Evolutionary conservation across 2,113 vertebrate genomes (phyloP).

Genomic region (Ochotona princeps): DNA sequence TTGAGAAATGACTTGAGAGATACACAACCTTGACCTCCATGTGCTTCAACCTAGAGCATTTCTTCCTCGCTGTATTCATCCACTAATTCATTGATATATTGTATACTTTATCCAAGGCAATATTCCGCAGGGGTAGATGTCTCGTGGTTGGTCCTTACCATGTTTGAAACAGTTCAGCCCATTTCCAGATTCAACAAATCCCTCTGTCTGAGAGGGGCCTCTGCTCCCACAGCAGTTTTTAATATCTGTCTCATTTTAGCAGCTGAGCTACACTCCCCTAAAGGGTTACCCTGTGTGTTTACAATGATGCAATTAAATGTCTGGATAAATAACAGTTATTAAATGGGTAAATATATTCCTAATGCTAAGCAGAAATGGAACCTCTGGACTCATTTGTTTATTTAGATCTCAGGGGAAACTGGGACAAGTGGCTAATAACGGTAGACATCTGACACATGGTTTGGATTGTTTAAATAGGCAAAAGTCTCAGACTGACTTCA

Average conservation of each 20-base stretch:
- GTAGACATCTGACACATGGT: slow-evolving; percentile 18
- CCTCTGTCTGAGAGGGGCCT: background rate
- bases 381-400: slow-evolving; percentile 57
- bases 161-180: background rate
- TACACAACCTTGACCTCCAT: background rate
- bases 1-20: background rate
- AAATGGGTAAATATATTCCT: slow-evolving; percentile 69
- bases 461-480: slow-evolving; percentile 44
- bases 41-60: background rate
- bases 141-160: background rate
- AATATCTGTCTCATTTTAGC: slow-evolving; percentile 71
- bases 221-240: slow-evolving; percentile 44
- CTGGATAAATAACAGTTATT: slow-evolving; percentile 77
- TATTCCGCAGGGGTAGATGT: background rate
- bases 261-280: slow-evolving; percentile 29
- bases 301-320: slow-evolving; percentile 68
- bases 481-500: background rate
- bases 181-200: background rate
- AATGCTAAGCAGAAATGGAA: slow-evolving; percentile 23
- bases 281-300: slow-evolving; percentile 64
- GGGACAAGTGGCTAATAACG: background rate
- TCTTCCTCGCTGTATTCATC: background rate
- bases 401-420: slow-evolving; percentile 43
- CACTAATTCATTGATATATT: background rate
- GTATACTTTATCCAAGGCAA: background rate